Evolutionary conservation across 2,797 vertebrate genomes (phyloP).

Genomic region (Gymnothorax reevesii): DNA sequence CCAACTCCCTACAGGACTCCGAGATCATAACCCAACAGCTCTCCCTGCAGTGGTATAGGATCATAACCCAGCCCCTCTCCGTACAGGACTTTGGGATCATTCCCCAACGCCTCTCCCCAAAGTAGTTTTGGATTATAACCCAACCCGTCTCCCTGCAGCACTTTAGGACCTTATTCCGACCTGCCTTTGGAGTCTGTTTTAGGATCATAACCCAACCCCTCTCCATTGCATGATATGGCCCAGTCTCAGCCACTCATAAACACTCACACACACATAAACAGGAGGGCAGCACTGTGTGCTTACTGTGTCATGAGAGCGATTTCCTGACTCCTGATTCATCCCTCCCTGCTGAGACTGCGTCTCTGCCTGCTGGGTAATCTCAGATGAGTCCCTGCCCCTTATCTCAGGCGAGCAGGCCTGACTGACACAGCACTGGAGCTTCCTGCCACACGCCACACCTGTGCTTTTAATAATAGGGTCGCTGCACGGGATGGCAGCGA

Average conservation of each 20-base stretch:
- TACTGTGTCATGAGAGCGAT: too few relatives aligned
- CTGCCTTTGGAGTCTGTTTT: background rate
- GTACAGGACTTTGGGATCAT: too few relatives aligned
- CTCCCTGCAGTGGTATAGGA: too few relatives aligned
- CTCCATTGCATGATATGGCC: background rate
- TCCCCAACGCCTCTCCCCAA: background rate
- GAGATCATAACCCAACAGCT: too few relatives aligned
- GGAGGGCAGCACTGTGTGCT: too few relatives aligned
- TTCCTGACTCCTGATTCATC: too few relatives aligned
- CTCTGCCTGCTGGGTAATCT: background rate
- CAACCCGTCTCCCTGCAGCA: background rate
- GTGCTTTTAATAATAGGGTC: background rate
- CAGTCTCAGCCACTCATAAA: background rate
- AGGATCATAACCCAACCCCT: background rate
- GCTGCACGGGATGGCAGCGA: background rate
- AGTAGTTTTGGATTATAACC: background rate
- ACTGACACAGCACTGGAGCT: background rate
- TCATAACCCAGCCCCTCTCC: too few relatives aligned
- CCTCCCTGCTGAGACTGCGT: too few relatives aligned
- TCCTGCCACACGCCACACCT: too few relatives aligned
- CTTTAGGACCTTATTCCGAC: too few relatives aligned
- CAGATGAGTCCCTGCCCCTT: background rate
- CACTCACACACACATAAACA: too few relatives aligned
- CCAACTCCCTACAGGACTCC: background rate
- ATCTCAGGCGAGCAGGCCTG: background rate